These are phyloP conservation scores for Marasmarcha lunaedactyla DNA, from an alignment of 2,888 invertebrate genomes.

Conservation along the genomic window DNA sequence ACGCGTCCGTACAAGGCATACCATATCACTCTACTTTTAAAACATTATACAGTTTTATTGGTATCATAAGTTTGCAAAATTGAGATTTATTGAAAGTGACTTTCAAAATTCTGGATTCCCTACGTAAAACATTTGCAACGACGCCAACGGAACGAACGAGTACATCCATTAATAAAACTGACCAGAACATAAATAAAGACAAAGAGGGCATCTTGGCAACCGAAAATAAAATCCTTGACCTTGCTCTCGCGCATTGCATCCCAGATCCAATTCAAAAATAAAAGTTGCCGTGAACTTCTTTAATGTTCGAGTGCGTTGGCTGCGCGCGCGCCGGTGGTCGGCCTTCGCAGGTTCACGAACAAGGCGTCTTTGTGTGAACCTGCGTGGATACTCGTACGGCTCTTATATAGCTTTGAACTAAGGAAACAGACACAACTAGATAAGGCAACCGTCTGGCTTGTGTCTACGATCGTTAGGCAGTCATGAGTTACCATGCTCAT, in stretches of 20 bases:
- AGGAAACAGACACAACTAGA: not conserved
- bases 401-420: conserved; percentile 17
- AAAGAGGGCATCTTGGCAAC: conserved; percentile 20
- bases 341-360: conserved; percentile 64
- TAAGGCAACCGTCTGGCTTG: not conserved
- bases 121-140: no score
- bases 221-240: conserved; percentile 64
- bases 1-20: no score
- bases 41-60: no score
- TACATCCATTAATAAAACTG: no score
- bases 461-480: not conserved
- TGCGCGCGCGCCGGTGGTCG: conserved; percentile 29
- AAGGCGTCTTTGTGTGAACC: conserved; percentile 50
- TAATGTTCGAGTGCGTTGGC: conserved; percentile 39
- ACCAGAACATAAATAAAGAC: no score
- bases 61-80: no score
- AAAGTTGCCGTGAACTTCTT: conserved; percentile 60
- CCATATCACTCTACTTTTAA: no score
- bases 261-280: conserved; percentile 44
- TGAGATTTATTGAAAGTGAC: no score
- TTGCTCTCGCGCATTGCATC: conserved; percentile 26
- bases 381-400: not conserved
- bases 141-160: no score
- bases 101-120: no score
- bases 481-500: no score